Conservation (phyloP, 1,140 invertebrate genomes). For the Mamestra configurata region DNA sequence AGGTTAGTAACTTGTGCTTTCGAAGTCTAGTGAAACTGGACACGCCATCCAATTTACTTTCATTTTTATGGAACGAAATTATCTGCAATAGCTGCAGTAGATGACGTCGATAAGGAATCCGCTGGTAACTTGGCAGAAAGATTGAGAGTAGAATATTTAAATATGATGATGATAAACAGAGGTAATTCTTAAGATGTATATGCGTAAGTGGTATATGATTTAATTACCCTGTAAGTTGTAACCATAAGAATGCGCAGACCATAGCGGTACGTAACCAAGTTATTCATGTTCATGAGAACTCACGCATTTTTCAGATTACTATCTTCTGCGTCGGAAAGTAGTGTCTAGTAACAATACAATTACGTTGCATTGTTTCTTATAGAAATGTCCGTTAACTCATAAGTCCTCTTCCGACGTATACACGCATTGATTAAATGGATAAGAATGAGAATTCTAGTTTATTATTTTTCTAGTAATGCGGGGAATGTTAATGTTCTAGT, state of each 20-base stretch:
- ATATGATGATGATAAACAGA: too few species aligned
- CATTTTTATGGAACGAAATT: background rate
- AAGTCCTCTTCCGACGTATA: conserved; percentile 4
- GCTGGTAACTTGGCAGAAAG: background rate
- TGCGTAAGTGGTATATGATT: background rate
- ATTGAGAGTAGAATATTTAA: background rate
- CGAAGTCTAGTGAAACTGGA: background rate
- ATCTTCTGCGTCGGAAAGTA: background rate
- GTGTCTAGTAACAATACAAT: conserved; percentile 31
- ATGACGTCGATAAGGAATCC: background rate
- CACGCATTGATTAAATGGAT: conserved; percentile 20
- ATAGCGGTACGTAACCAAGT: background rate
- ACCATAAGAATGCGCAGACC: background rate
- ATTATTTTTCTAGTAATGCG: background rate
- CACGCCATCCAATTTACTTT: background rate
- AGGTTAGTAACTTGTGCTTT: background rate
- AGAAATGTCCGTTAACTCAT: conserved; percentile 4
- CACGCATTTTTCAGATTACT: conserved; percentile 38
- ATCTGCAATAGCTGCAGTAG: background rate
- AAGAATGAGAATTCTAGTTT: background rate
- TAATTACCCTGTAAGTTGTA: background rate
- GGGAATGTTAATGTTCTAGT: too few species aligned
- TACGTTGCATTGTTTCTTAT: conserved; percentile 17
- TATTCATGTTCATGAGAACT: conserved; percentile 11
- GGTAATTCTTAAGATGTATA: too few species aligned